Evolutionary conservation across 2,113 vertebrate species (phyloP).

Genomic region (Phocoena sinus): DNA sequence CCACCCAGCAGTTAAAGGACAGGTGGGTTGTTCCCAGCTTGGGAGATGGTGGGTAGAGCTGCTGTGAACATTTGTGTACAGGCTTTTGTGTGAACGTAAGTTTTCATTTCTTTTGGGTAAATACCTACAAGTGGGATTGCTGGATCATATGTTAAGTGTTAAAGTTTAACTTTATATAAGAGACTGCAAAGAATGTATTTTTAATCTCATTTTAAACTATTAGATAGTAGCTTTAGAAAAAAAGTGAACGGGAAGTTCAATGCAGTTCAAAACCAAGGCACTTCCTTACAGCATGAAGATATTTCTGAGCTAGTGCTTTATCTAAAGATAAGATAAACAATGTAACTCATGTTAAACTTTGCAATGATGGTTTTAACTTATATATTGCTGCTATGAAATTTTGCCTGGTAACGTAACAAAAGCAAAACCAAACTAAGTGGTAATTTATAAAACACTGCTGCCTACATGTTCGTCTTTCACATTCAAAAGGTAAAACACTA

Average conservation of each 20-base stretch:
- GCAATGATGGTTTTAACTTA: neutral
- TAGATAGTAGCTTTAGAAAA: neutral
- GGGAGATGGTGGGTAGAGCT: neutral
- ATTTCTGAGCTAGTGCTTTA: neutral
- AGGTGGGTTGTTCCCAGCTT: neutral
- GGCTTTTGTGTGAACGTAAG: neutral
- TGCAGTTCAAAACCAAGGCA: neutral
- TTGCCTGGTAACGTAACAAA: neutral
- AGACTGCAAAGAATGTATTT: neutral
- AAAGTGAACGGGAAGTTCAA: neutral
- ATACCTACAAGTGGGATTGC: neutral
- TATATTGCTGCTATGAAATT: neutral
- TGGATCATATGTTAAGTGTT: neutral
- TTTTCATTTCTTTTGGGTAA: conserved; percentile 9
- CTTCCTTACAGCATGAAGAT: neutral
- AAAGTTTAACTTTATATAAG: neutral
- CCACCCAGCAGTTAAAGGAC: neutral
- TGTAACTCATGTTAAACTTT: neutral
- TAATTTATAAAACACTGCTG: neutral
- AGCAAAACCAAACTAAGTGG: neutral
- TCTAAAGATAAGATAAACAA: neutral
- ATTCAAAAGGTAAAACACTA: neutral
- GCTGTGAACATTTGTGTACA: neutral
- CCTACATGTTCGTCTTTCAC: neutral
- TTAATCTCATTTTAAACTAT: neutral